Evolutionary conservation across 2,797 vertebrate genomes (phyloP).

Genomic region (Lagothrix lagotricha): DNA sequence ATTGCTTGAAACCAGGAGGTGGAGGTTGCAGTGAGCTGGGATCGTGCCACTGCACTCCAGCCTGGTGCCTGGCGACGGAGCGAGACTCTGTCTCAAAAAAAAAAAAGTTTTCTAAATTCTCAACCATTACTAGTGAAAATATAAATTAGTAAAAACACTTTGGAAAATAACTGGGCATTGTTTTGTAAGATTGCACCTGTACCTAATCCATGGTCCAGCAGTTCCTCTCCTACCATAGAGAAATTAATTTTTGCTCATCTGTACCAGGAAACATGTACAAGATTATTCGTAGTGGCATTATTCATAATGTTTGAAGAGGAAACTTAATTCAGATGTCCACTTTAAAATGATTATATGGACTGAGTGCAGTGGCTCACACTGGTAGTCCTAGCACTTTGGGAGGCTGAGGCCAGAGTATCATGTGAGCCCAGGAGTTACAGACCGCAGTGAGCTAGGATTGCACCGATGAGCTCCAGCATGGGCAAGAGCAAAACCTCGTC

Average conservation of each 20-base stretch:
- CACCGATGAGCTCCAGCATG: background rate
- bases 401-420: background rate
- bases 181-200: background rate
- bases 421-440: background rate
- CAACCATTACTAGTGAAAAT: background rate
- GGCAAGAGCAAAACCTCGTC: background rate
- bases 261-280: background rate
- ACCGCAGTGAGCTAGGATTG: too few species aligned
- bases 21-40: too few species aligned
- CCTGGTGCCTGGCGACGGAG: too few species aligned
- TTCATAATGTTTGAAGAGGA: background rate
- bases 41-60: too few species aligned
- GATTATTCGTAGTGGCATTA: background rate
- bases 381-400: background rate
- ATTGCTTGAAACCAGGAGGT: too few species aligned
- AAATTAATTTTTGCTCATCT: conserved; percentile 7
- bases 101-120: background rate
- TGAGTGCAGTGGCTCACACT: background rate
- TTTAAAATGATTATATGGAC: background rate
- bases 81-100: too few species aligned
- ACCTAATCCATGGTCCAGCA: background rate
- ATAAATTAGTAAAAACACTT: background rate
- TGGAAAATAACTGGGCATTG: background rate
- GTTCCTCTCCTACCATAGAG: background rate
- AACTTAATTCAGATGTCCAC: background rate